Evolutionary conservation across 2,888 invertebrate species (phyloP), one percentile per base, ranked within the genome.

Genomic region (Drepanosiphum platanoidis): DNA sequence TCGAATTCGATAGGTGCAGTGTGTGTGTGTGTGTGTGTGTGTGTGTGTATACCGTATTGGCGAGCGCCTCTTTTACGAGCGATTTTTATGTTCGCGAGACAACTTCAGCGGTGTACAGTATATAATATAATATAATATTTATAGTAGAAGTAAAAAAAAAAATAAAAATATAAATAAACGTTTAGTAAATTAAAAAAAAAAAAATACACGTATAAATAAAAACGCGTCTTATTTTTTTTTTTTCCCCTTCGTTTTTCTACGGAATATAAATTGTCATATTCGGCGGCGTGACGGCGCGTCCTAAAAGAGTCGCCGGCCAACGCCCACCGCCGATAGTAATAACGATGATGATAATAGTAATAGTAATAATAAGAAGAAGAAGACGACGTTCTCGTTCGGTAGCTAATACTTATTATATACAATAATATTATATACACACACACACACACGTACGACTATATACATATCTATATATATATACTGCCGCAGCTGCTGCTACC

Each of bases 271-370:
- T 78, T 78, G 78, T 78, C 78, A 64, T 64, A 64, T 77, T 77
- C 30, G 61, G 36, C 18, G 72, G 39, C 71, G 46, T 39, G 36
- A 42, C 61, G 77, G 77, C 30, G 61, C 7, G 7, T 61, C 61
- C 61, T 75, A 58, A 75, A 75, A 75, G 75, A 75, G 52, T n/a
- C 34, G 34, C n/a, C 74, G 32, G 11, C 78, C 78, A 42, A 78
- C 78, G 78, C 78, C 78, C 78, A 78, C 78, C 78, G 30, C 78
- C 39, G 78, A 78, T 61, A 77, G 64, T 77, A 77, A 74, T 72
- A 52, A 52, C 15, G 13, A 68, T 70, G n/a, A 36, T n/a, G 18
- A 52, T 22, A 52, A 52, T 52, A 22, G 22, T 52, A 52, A 52
- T 46, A 18, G 18, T 64, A 30, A 64, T 64, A 68, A 68, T 36